Evolutionary conservation across 2,797 vertebrate genomes (phyloP).

Genomic region (Enteromius viviparus): DNA sequence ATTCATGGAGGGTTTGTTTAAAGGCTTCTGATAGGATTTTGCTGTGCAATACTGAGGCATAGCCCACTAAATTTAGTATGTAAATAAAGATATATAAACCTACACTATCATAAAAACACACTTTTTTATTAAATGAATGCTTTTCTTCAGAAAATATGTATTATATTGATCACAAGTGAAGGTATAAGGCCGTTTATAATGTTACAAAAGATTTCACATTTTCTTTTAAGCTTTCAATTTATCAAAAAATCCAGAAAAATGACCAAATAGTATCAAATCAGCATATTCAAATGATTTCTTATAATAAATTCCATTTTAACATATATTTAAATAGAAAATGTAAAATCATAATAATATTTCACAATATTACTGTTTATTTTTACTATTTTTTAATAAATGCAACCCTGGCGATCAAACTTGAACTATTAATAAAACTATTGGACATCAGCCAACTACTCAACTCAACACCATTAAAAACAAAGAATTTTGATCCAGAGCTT

Average conservation of each 20-base stretch:
- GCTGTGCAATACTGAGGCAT: not conserved
- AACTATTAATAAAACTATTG: not conserved
- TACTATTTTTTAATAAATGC: not conserved
- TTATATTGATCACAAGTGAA: not conserved
- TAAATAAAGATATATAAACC: not conserved
- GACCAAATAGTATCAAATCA: not conserved
- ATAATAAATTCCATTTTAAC: not conserved
- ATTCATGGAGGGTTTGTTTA: not conserved
- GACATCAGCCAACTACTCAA: not conserved
- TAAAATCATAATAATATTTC: not conserved
- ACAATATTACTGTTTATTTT: not conserved
- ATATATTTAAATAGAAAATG: too few relatives aligned
- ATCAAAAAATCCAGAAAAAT: too few relatives aligned
- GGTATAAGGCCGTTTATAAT: not conserved
- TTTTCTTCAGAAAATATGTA: not conserved
- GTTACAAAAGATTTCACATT: not conserved
- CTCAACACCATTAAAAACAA: not conserved
- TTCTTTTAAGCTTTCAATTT: not conserved
- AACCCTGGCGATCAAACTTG: not conserved
- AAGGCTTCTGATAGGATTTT: not conserved
- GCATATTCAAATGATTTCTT: not conserved
- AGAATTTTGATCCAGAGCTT: not conserved
- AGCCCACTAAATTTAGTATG: not conserved
- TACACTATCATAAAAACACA: not conserved
- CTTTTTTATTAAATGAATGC: not conserved